Evolutionary conservation across 2,888 invertebrate species (phyloP), one percentile per base, ranked within the genome.

Genomic region (Pyrocoelia pectoralis): DNA sequence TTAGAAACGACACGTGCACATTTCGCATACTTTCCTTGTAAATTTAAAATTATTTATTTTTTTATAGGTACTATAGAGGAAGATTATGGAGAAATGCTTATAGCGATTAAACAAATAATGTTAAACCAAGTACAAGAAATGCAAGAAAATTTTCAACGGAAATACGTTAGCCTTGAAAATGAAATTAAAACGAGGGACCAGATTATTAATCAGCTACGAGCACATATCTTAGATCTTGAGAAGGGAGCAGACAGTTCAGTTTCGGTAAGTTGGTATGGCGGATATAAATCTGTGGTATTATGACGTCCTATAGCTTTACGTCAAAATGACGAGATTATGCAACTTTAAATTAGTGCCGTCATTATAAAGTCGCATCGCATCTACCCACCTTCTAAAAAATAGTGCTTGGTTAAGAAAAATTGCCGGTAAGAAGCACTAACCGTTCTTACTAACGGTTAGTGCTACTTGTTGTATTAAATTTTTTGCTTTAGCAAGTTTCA

Each of bases 101-200:
- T 88, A 69, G 93, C 81, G 2, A 92, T 94, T 65, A 91, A 92
- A 78, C 90, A 92, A 78, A 90, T 93, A 50, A 91, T 94, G 80
- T 91, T 91, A 80, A 86, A 87, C 15, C 90, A 90, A 79, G 82
- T 90, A 66, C 87, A 87, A 70, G 89, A 90, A 61, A 87, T 90
- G 69, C 89, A 90, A 78, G 87, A 86, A 56, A 89, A 89, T 78
- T 90, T 89, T 79, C 89, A 89, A 75, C 86, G 87, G 70, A 86
- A 92, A 61, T 92, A 93, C 76, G 87, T 88, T 62, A 89, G 86
- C 68, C 83, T 95, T 78, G 92, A 94, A 80, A 86, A 89, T 65
- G 94, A 94, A 81, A 89, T 95, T n/a, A 84, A 87, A 28, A 89
- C 88, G 73, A 86, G 93, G 33, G 94, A 95, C 77, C 90, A 90